Evolutionary conservation across 2,888 invertebrate genomes (phyloP).

Genomic region (Thereva nobilitata): DNA sequence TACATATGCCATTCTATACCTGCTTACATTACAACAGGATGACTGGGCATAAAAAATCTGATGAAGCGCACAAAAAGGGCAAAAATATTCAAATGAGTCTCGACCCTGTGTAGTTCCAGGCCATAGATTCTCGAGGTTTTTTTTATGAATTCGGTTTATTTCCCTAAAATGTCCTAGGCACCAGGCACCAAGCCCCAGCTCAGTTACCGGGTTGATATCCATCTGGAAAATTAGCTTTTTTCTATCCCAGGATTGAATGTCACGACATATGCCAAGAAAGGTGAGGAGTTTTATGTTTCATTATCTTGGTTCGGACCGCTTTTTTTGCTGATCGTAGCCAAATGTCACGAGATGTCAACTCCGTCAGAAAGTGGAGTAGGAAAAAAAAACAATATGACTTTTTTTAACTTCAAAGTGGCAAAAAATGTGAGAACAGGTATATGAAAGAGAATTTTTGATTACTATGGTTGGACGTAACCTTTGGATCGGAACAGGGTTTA

Average conservation of each 20-base stretch:
- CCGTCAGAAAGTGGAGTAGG: no score
- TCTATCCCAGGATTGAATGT: conserved; percentile 9
- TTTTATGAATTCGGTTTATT: conserved; percentile 13
- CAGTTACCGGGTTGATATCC: conserved; percentile 26
- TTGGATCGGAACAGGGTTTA: no score
- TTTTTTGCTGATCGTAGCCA: no score
- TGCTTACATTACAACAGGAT: conserved; percentile 29
- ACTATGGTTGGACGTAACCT: no score
- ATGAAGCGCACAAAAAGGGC: conserved; percentile 4
- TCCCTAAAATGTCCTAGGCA: conserved; percentile 13
- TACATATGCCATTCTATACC: conserved; percentile 8
- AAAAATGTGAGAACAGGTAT: no score
- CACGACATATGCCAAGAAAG: conserved; percentile 18
- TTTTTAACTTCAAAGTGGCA: no score
- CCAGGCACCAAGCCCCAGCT: conserved; percentile 15
- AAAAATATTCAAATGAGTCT: conserved; percentile 31
- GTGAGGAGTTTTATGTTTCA: conserved; percentile 13
- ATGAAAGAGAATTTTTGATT: no score
- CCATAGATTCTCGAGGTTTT: conserved; percentile 7
- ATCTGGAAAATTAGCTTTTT: conserved; percentile 36
- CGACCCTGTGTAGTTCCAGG: conserved; percentile 3
- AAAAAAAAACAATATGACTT: no score
- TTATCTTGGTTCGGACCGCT: neutral
- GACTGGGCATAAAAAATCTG: conserved; percentile 21
- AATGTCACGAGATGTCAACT: no score